Percentiles rank a stretch among this genome's conserved stretches.
Conservation (phyloP, 2,797 vertebrate genomes). For the Etheostoma perlongum region DNA sequence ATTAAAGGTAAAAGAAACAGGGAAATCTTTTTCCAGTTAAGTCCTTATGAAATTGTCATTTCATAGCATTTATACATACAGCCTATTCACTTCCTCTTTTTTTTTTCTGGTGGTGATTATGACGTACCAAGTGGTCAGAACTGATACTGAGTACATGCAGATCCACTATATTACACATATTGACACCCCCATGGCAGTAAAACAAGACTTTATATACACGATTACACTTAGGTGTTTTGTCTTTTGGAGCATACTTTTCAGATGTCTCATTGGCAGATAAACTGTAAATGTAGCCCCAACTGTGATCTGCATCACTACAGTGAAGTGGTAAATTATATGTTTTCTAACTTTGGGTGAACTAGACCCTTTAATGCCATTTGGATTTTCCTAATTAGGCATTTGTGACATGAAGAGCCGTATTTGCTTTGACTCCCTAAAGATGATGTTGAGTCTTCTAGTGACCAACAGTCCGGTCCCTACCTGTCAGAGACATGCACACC, state of each 20-base stretch:
- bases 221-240: not conserved
- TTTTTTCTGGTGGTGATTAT: not conserved
- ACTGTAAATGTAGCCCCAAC: too few relatives aligned
- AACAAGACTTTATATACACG: not conserved
- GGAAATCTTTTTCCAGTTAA: not conserved
- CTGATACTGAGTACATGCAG: not conserved
- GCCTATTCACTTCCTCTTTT: not conserved
- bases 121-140: not conserved
- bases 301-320: too few relatives aligned
- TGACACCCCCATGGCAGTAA: not conserved
- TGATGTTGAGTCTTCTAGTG: constrained; percentile 30
- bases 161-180: not conserved
- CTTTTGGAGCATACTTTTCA: too few relatives aligned
- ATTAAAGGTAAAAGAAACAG: not conserved
- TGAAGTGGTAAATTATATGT: constrained; percentile 3
- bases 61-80: not conserved
- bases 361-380: constrained; percentile 18
- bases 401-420: not conserved
- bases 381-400: constrained; percentile 39
- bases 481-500: constrained; percentile 21
- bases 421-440: constrained; percentile 35
- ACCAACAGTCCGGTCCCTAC: constrained; percentile 20
- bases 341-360: constrained; percentile 17
- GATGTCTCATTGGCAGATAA: too few relatives aligned
- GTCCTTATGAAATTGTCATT: not conserved